Conservation (phyloP, 2,888 invertebrate species). For the Perdita meconis region DNA sequence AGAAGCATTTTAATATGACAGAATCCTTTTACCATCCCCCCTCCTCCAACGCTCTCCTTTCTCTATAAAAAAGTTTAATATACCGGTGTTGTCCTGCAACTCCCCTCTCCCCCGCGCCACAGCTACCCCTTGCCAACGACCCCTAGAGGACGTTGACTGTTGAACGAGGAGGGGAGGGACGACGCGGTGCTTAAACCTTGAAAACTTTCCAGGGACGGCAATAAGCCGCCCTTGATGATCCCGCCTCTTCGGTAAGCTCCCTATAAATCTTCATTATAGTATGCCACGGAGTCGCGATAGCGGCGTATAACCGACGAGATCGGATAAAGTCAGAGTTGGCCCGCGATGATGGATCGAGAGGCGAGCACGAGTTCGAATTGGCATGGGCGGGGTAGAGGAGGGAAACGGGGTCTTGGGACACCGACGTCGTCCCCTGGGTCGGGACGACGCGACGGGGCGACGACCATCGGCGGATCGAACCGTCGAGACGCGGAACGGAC, state of each 20-base stretch:
- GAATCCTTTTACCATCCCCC: constrained; percentile 72
- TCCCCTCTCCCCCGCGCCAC: constrained; percentile 12
- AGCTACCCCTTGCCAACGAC: constrained; percentile 11
- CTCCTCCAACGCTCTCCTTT: background rate
- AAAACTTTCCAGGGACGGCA: constrained; percentile 77
- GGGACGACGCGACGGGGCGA: background rate
- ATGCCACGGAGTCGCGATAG: constrained; percentile 67
- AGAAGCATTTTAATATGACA: constrained; percentile 70
- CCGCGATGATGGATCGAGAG: constrained; percentile 64
- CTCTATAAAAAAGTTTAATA: constrained; percentile 79
- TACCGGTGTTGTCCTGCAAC: constrained; percentile 67
- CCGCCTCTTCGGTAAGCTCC: constrained; percentile 68
- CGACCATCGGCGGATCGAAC: constrained; percentile 60
- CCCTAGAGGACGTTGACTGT: constrained; percentile 37
- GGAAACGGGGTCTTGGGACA: constrained; percentile 30
- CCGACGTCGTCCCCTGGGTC: constrained; percentile 21
- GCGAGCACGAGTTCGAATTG: constrained; percentile 24
- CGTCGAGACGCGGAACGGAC: constrained; percentile 66
- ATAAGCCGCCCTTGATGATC: constrained; percentile 79
- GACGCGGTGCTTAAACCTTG: constrained; percentile 69
- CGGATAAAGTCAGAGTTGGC: constrained; percentile 61
- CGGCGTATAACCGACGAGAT: constrained; percentile 52
- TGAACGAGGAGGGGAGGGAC: background rate
- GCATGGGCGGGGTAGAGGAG: constrained; percentile 4
- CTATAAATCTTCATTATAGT: constrained; percentile 80